Evolutionary conservation across 2,113 vertebrate genomes (phyloP).

Genomic region (Rhea pennata): DNA sequence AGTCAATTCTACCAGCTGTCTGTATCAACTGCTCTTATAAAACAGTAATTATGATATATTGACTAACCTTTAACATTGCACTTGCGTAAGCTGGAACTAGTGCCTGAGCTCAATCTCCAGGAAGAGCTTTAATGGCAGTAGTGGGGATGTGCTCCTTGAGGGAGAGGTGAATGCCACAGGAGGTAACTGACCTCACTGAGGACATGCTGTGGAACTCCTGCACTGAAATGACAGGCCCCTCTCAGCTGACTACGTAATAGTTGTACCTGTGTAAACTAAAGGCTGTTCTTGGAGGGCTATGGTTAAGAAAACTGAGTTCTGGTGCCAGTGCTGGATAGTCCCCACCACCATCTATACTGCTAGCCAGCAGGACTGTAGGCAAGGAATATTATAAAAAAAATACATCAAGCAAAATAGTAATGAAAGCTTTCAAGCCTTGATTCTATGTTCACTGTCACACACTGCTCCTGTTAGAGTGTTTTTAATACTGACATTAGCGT

Average conservation of each 20-base stretch:
- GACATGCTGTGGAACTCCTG: rapidly evolving
- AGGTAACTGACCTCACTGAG: neutral
- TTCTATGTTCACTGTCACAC: neutral
- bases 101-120: neutral
- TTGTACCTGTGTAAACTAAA: neutral
- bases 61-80: neutral
- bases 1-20: conserved; percentile 71
- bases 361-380: rapidly evolving
- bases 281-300: neutral
- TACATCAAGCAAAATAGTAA: neutral
- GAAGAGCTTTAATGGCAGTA: neutral
- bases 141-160: rapidly evolving
- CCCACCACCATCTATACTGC: too few species aligned
- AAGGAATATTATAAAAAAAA: neutral
- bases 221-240: too few species aligned
- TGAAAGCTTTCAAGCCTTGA: neutral
- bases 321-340: too few species aligned
- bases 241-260: too few species aligned
- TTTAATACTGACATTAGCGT: neutral
- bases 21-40: conserved; percentile 25
- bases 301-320: too few species aligned
- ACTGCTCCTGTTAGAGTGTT: neutral
- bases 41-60: too few species aligned
- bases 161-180: neutral
- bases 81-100: neutral